phyloP scores from a whole-genome alignment of 92 coral and sea anemone genomes.

The Desmophyllum pertusum region DNA sequence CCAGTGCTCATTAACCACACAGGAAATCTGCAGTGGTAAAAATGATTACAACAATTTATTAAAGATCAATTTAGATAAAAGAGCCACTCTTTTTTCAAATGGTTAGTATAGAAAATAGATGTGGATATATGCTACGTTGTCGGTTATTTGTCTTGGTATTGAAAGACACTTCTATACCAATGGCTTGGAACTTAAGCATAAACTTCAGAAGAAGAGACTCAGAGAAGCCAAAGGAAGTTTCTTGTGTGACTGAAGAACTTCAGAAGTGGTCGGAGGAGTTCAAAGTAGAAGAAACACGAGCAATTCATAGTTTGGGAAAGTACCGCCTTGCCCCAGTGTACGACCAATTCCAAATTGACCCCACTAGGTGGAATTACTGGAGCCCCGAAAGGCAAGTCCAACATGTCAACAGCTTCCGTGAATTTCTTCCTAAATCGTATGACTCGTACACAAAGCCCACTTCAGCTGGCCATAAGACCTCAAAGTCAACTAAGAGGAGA shows the following conservation, averaged over 20 bases:
- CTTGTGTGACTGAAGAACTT: conserved; percentile 28
- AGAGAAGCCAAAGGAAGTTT: conserved; percentile 51
- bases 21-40: too few species aligned
- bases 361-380: not conserved
- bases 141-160: conserved; percentile 35
- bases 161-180: conserved; percentile 52
- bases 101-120: too few species aligned
- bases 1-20: too few species aligned
- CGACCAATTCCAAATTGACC: conserved; percentile 51
- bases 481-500: conserved; percentile 39
- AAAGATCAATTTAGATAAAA: too few species aligned
- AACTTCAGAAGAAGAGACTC: conserved; percentile 54
- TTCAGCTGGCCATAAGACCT: conserved; percentile 50
- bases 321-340: conserved; percentile 3
- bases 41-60: too few species aligned
- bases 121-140: too few species aligned
- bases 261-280: conserved; percentile 50
- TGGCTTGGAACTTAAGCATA: conserved; percentile 59
- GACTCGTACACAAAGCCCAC: conserved; percentile 56
- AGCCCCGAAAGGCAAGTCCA: conserved; percentile 21
- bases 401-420: conserved; percentile 43
- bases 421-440: conserved; percentile 57
- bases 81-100: too few species aligned
- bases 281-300: conserved; percentile 49
- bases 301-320: conserved; percentile 52